Evolutionary conservation across 2,888 invertebrate genomes (phyloP).

Genomic region (Xylota sylvarum): DNA sequence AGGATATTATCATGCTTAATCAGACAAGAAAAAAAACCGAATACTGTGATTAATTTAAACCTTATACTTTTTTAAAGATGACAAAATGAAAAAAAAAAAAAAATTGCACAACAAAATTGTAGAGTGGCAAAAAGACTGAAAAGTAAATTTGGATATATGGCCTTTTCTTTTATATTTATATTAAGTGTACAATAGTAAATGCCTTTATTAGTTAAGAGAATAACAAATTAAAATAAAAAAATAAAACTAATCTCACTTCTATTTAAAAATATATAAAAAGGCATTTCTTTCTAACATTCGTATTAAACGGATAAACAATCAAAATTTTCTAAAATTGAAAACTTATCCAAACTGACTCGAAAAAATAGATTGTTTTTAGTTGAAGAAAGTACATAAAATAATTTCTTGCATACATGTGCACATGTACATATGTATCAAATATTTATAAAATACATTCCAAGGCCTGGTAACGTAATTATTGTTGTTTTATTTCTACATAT

Average conservation of each 20-base stretch:
- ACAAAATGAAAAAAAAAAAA: neutral
- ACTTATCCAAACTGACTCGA: neutral
- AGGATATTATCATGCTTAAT: conserved; percentile 70
- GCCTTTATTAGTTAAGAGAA: conserved; percentile 28
- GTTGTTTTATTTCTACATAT: too few species aligned
- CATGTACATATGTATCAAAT: too few species aligned
- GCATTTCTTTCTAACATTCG: neutral
- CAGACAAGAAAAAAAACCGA: conserved; percentile 48
- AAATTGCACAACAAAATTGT: conserved; percentile 10
- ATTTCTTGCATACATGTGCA: too few species aligned
- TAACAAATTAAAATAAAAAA: neutral
- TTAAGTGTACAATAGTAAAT: conserved; percentile 25
- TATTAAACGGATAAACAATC: neutral
- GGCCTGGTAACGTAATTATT: too few species aligned
- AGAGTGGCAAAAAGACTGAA: conserved; percentile 58
- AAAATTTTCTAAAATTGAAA: neutral
- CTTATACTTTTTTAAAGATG: neutral
- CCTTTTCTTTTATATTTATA: conserved; percentile 7
- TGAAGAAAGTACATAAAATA: neutral
- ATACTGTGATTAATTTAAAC: conserved; percentile 56
- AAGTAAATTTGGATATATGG: conserved; percentile 2
- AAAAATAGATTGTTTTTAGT: neutral
- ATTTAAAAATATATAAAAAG: conserved; percentile 1
- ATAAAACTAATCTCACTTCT: conserved; percentile 13
- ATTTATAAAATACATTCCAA: too few species aligned